phyloP scores from a whole-genome alignment of 2,113 vertebrate genomes.

The Andinoacara biseriatus region DNA sequence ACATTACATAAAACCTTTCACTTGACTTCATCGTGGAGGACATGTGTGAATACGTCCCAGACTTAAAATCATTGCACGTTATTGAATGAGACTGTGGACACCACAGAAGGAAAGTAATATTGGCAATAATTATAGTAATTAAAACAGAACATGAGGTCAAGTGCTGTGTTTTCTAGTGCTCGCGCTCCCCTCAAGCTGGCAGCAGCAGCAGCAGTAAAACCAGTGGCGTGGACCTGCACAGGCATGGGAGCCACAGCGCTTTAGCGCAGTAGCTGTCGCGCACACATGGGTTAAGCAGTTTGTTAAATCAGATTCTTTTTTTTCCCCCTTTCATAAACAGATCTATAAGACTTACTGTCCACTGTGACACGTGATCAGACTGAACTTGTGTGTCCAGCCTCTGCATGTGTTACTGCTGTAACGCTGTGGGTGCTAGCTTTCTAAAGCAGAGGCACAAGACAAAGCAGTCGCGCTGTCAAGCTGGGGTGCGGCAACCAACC shows the following conservation, averaged over 20 bases:
- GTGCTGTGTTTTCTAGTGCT: background rate
- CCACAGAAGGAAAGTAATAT: background rate
- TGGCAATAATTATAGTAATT: background rate
- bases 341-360: background rate
- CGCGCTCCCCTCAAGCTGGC: background rate
- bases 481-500: background rate
- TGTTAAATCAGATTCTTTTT: background rate
- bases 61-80: background rate
- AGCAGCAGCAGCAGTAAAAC: background rate
- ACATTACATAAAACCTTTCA: background rate
- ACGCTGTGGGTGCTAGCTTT: background rate
- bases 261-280: background rate
- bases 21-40: background rate
- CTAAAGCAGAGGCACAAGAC: background rate
- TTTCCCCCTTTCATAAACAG: too few relatives aligned
- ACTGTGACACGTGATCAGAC: background rate
- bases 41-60: background rate
- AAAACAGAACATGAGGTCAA: background rate
- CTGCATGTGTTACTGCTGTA: background rate
- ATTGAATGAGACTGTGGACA: background rate
- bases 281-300: background rate
- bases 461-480: background rate
- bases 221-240: background rate
- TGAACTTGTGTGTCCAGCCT: background rate
- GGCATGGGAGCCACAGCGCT: background rate